These are phyloP conservation scores for Gobio occitaniae DNA, from an alignment of 2,797 vertebrate genomes.

Conservation along the genomic window DNA sequence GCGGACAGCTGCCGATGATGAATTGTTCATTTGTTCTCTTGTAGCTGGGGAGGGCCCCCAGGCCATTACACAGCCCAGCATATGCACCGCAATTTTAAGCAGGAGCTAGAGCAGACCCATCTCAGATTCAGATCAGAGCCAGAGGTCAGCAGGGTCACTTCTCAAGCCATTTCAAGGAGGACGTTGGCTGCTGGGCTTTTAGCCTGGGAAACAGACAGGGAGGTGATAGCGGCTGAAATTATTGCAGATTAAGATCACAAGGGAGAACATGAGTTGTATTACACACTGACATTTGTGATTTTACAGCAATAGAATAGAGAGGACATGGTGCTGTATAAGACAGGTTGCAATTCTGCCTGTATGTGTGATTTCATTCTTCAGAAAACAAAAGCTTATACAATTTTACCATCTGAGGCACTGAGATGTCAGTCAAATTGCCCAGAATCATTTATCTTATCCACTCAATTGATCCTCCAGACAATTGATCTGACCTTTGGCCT, in stretches of 20 bases:
- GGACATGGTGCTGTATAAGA: background rate
- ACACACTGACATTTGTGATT: background rate
- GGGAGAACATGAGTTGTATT: conserved; percentile 35
- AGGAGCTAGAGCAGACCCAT: conserved; percentile 51
- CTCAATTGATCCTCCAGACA: conserved; percentile 14
- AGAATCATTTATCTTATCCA: background rate
- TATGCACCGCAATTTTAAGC: conserved; percentile 72
- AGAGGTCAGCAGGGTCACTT: conserved; percentile 69
- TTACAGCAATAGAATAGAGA: background rate
- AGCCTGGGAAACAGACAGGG: conserved; percentile 63
- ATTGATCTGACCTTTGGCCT: conserved; percentile 18
- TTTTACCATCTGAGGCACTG: background rate
- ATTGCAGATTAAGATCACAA: conserved; percentile 59
- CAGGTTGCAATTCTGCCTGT: background rate
- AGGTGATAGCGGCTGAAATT: conserved; percentile 54
- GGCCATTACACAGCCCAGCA: conserved; percentile 78
- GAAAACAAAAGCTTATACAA: background rate
- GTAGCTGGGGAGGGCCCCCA: conserved; percentile 69
- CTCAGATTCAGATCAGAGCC: conserved; percentile 66
- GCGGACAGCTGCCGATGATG: conserved; percentile 82
- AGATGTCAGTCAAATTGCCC: background rate
- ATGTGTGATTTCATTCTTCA: background rate
- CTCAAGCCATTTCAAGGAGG: conserved; percentile 60
- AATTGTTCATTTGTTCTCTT: conserved; percentile 82
- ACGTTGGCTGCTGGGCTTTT: conserved; percentile 59